These are phyloP conservation scores for Platyscapa corneri DNA, from an alignment of 1,140 invertebrate genomes.

Conservation along the genomic window DNA sequence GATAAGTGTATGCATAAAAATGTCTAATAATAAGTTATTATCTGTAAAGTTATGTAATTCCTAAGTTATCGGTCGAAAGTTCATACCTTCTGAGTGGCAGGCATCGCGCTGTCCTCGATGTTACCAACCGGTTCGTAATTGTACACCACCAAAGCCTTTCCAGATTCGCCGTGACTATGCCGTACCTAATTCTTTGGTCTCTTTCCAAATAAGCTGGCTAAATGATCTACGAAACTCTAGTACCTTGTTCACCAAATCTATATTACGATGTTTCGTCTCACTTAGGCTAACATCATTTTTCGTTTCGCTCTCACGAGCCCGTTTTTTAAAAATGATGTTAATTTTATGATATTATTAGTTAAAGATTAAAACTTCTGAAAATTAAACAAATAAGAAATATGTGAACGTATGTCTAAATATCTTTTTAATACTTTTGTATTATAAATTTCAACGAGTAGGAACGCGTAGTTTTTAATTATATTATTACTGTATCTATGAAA, in stretches of 20 bases:
- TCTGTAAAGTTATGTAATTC: background rate
- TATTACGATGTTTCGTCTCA: conserved; percentile 61
- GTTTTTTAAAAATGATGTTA: too few relatives aligned
- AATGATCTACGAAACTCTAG: background rate
- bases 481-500: too few relatives aligned
- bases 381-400: too few relatives aligned
- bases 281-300: conserved; percentile 45
- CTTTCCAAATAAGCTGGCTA: conserved; percentile 75
- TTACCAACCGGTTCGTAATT: conserved; percentile 84
- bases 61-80: conserved; percentile 33
- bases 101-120: conserved; percentile 76
- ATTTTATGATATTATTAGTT: too few relatives aligned
- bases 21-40: background rate
- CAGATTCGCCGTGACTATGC: conserved; percentile 72
- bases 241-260: conserved; percentile 53
- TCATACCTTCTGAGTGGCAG: conserved; percentile 68
- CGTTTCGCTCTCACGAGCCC: background rate
- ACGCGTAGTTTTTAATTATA: background rate
- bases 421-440: background rate
- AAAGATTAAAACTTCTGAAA: too few relatives aligned
- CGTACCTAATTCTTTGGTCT: conserved; percentile 77
- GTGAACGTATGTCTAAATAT: background rate
- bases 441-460: background rate
- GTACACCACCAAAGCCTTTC: conserved; percentile 79
- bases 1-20: too few relatives aligned